Base-by-base conservation (phyloP, 1,140 invertebrate species). In the Drosophila takahashii region DNA sequence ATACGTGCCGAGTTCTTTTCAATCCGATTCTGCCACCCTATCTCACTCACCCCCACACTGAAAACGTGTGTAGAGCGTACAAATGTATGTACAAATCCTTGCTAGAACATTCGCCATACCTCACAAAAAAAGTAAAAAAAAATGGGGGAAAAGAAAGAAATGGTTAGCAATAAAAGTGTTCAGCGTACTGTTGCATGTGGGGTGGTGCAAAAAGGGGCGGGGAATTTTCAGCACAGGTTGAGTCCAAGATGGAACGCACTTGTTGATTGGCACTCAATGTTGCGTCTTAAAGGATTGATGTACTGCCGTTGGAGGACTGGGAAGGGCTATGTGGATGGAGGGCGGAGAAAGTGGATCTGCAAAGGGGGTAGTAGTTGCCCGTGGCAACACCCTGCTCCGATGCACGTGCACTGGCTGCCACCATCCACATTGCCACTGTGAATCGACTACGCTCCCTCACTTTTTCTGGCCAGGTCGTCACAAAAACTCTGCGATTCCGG, bases 241-340 rank as follows among this genome's bases (percentile, higher is more conserved):
- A 52, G 67, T 77, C 65, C 75, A 86, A 83, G 83, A 86, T 77
- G 83, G 71, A 86, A 86, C 83, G 83, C 83, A 87, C 83, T 87
- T 87, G 83, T 87, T 87, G 83, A 87, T 87, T 87, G 83, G 83
- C 84, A 87, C 83, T 86, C 83, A 86, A 86, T 86, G 83, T 87
- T 87, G 83, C 83, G 83, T 86, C 83, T 86, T 86, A 86, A 79
- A 87, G 83, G 83, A 86, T 87, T 86, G 83, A 86, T 86, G 79
- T 86, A 86, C 83, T 87, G 48, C 52, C 57, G 67, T 36, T 11
- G 26, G 16, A 26, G 54, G 50, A 39, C 11, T 26, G 56, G 4
- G n/a, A 13, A 15, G 18, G 37, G 42, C 18, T 6, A 13, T 16
- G 41, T 16, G 22, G 4, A 15, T 10, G 2, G 9, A 4, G 18